phyloP scores from a whole-genome alignment of 1,140 invertebrate species.

The Dufourea novaeangliae region DNA sequence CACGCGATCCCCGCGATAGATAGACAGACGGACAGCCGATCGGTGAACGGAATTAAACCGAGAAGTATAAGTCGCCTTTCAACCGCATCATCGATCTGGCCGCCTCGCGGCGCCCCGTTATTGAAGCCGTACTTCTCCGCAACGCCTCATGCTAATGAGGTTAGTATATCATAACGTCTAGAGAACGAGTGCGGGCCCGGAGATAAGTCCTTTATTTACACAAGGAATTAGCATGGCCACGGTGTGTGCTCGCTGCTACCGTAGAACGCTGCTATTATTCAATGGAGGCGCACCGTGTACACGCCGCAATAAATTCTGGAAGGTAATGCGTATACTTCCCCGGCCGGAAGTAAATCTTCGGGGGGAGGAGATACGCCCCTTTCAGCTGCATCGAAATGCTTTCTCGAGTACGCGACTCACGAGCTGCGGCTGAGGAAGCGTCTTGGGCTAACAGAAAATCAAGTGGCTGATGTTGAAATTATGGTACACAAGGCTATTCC shows the following conservation, averaged over 20 bases:
- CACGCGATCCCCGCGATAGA: not conserved
- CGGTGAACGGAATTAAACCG: slow-evolving; percentile 11
- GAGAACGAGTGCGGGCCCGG: slow-evolving; percentile 46
- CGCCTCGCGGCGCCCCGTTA: not conserved
- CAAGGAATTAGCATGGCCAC: slow-evolving; percentile 50
- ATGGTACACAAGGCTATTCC: too few relatives aligned
- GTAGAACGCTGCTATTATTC: slow-evolving; percentile 35
- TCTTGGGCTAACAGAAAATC: not conserved
- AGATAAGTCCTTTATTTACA: slow-evolving; percentile 60
- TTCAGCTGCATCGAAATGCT: slow-evolving; percentile 11
- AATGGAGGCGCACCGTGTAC: slow-evolving; percentile 16
- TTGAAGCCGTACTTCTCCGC: slow-evolving; percentile 44
- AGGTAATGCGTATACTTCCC: slow-evolving; percentile 26
- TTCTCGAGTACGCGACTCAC: slow-evolving; percentile 13
- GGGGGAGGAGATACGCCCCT: slow-evolving; percentile 5
- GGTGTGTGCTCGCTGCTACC: not conserved
- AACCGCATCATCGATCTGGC: slow-evolving; percentile 19
- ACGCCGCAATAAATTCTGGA: slow-evolving; percentile 8
- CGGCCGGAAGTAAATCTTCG: slow-evolving; percentile 48
- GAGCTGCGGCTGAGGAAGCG: not conserved
- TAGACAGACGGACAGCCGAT: not conserved
- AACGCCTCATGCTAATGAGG: slow-evolving; percentile 51
- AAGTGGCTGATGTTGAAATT: not conserved
- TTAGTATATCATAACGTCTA: slow-evolving; percentile 56
- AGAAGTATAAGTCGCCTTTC: not conserved